These are phyloP conservation scores for Leucopsar rothschildi DNA, from an alignment of 2,113 vertebrate species.

Conservation along the genomic window DNA sequence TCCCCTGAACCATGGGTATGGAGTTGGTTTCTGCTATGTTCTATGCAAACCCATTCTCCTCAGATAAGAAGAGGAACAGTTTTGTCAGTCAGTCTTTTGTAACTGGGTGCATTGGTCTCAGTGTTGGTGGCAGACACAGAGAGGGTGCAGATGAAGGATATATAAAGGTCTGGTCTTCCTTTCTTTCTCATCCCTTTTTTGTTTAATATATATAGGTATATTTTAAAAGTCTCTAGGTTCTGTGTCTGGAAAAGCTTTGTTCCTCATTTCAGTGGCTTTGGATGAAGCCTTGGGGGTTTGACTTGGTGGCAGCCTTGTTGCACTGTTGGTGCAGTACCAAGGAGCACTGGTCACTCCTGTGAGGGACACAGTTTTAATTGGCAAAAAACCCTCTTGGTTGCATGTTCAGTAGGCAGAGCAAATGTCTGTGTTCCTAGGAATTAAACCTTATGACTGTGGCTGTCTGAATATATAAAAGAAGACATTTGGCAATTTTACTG, in stretches of 20 bases:
- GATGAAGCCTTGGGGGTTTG: background rate
- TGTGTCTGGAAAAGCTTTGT: background rate
- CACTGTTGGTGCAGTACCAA: background rate
- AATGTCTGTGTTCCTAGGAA: background rate
- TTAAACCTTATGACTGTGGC: background rate
- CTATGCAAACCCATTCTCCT: background rate
- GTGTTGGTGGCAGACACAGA: background rate
- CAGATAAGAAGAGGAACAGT: background rate
- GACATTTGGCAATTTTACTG: conserved; percentile 6
- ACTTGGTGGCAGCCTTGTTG: background rate
- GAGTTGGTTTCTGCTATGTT: background rate
- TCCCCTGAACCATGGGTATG: background rate
- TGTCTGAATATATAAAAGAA: background rate
- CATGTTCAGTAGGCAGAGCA: background rate
- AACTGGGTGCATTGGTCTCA: background rate
- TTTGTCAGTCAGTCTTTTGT: background rate
- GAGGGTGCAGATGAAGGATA: background rate
- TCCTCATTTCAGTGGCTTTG: background rate
- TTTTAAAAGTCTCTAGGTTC: background rate
- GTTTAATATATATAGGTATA: background rate
- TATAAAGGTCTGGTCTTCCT: background rate
- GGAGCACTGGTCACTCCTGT: background rate
- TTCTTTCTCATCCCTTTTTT: background rate
- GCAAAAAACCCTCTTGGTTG: background rate
- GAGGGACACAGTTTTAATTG: background rate